Evolutionary conservation across 1,140 invertebrate genomes (phyloP), one percentile per base, ranked within the genome.

Genomic region (Heliconius hermathena): DNA sequence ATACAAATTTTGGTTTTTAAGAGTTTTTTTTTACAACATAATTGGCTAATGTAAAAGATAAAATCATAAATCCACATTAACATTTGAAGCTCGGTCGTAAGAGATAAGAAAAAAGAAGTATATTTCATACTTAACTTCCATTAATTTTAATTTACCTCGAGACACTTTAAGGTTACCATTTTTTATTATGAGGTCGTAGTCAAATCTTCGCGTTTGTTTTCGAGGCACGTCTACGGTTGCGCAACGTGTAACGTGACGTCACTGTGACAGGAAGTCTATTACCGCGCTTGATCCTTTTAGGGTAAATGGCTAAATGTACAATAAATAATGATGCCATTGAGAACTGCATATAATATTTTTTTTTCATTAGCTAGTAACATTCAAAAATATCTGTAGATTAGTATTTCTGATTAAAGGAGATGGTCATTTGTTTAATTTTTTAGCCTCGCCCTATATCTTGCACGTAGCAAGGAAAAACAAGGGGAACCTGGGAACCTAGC

Each of bases 201-300:
- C 70, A 80, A 80, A 80, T 76, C 74, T 52, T 74, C 70, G 36
- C 71, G 72, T 80, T 76, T 76, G 49, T 75, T 80, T 76, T 71
- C 78, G 70, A 80, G 74, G 70, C 78, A 80, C 78, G 78, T 76
- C 74, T 75, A 54, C 41, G n/a, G 38, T 57, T 71, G 75, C 60
- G 75, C 38, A 49, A 73, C 52, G 54, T 73, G 52, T 22, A 76
- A 57, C 52, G 78, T 87, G 86, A 89, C 86, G 83, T 89, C 86
- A 87, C 80, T 79, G 77, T 79, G 79, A 73, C 84, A 87, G 86
- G 88, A 89, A 88, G 87, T 89, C 87, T 87, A 85, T 84, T 84
- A 83, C 83, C 84, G 83, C 80, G 71, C 82, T 89, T 90, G 87
- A 91, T 90, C 90, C 90, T 88, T 89, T 91, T 92, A 91, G 82